A percentile compares a stretch with the other conserved stretches of the same genome.
Evolutionary conservation across 1,140 invertebrate species (phyloP).

Genomic region (Plectrocnemia conspersa): DNA sequence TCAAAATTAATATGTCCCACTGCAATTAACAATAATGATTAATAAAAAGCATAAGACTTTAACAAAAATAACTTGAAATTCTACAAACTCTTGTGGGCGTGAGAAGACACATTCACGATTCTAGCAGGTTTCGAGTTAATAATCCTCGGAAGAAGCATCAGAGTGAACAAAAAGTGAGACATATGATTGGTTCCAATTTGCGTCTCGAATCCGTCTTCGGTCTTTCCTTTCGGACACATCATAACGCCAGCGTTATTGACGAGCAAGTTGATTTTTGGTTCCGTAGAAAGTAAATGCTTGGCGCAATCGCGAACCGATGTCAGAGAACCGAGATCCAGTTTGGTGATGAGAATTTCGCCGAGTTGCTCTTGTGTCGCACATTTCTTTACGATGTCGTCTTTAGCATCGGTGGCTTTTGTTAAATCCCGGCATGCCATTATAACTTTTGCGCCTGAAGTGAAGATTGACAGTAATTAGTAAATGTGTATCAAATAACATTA

Average conservation of each 20-base stretch:
- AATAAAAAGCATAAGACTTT: not conserved
- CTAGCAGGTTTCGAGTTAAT: slow-evolving; percentile 57
- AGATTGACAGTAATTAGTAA: slow-evolving; percentile 7
- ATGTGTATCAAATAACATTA: too few species aligned
- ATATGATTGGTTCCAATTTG: slow-evolving; percentile 78
- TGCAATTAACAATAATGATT: slow-evolving; percentile 20
- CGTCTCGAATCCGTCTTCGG: slow-evolving; percentile 78
- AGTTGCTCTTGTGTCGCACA: slow-evolving; percentile 46
- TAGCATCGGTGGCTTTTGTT: slow-evolving; percentile 51
- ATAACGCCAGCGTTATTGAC: slow-evolving; percentile 82
- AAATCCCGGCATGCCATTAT: slow-evolving; percentile 71
- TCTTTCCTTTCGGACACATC: slow-evolving; percentile 61
- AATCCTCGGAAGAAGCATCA: slow-evolving; percentile 66
- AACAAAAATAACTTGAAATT: not conserved
- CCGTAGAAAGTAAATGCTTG: slow-evolving; percentile 54
- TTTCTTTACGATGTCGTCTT: slow-evolving; percentile 45
- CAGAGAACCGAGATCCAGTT: slow-evolving; percentile 68
- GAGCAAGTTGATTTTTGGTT: slow-evolving; percentile 64
- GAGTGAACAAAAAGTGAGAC: slow-evolving; percentile 80
- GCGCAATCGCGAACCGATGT: slow-evolving; percentile 69
- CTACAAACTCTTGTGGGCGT: slow-evolving; percentile 46
- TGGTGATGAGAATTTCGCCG: slow-evolving; percentile 55
- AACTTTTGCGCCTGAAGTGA: slow-evolving; percentile 65
- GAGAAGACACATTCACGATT: slow-evolving; percentile 54
- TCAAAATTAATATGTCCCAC: slow-evolving; percentile 63